Percentiles rank a stretch among this genome's conserved stretches.
These are phyloP conservation scores for Leptinotarsa haldemani DNA, from an alignment of 2,888 invertebrate genomes.

Conservation along the genomic window DNA sequence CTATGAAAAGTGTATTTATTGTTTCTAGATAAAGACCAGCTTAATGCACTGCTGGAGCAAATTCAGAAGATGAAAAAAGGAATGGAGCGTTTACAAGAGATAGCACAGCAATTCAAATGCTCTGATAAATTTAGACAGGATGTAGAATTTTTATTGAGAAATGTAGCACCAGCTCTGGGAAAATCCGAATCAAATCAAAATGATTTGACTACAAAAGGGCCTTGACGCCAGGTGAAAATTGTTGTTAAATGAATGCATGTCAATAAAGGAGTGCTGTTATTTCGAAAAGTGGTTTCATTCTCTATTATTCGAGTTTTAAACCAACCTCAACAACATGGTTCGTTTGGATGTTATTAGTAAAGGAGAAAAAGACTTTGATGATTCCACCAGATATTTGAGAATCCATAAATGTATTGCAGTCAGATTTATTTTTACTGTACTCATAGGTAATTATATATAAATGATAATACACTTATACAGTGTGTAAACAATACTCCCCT, in stretches of 20 bases:
- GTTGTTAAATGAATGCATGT: slow-evolving; percentile 1
- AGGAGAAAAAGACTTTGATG: too few relatives aligned
- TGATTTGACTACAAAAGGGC: slow-evolving; percentile 36
- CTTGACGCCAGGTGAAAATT: not conserved
- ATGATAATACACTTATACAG: too few relatives aligned
- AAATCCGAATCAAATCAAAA: slow-evolving; percentile 35
- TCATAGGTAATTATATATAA: too few relatives aligned
- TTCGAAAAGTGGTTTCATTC: not conserved
- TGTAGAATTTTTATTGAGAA: slow-evolving; percentile 51
- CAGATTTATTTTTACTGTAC: too few relatives aligned
- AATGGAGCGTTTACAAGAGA: slow-evolving; percentile 53
- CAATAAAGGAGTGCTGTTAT: slow-evolving; percentile 10
- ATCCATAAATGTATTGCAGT: too few relatives aligned
- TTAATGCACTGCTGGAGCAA: slow-evolving; percentile 49
- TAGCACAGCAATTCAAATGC: slow-evolving; percentile 53
- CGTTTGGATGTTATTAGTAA: too few relatives aligned
- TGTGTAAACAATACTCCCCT: too few relatives aligned
- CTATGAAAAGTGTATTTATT: too few relatives aligned
- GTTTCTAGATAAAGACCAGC: slow-evolving; percentile 49
- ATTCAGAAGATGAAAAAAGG: slow-evolving; percentile 56
- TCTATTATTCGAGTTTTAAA: too few relatives aligned
- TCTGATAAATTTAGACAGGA: slow-evolving; percentile 53
- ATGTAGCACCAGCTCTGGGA: slow-evolving; percentile 43
- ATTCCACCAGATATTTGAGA: too few relatives aligned
- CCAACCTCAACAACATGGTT: too few relatives aligned